Conservation (phyloP, 2,888 invertebrate genomes). For the Hoplodrina blanda region DNA sequence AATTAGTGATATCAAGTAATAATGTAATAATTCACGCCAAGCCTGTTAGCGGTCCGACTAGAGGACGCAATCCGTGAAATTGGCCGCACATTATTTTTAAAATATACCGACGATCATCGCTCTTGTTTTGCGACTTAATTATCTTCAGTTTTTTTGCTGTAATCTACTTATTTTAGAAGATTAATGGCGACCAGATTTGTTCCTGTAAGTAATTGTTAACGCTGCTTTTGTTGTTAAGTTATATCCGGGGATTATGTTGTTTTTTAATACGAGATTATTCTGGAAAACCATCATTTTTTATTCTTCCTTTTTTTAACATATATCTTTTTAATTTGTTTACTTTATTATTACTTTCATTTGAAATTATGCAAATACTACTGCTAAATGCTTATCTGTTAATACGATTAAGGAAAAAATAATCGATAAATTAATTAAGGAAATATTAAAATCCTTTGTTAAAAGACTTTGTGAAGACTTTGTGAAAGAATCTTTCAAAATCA, state of each 20-base stretch:
- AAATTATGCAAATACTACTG: no score
- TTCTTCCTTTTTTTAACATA: no score
- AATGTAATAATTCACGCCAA: slow-evolving; percentile 84
- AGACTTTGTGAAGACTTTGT: no score
- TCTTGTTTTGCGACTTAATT: slow-evolving; percentile 74
- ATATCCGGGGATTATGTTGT: no score
- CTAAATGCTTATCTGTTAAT: no score
- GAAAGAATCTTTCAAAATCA: no score
- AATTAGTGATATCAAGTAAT: slow-evolving; percentile 78
- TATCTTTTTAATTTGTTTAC: no score
- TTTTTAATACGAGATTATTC: background rate
- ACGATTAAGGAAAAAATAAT: no score
- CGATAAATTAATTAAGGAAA: no score
- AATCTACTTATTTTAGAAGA: slow-evolving; percentile 28
- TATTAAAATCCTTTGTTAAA: no score
- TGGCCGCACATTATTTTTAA: slow-evolving; percentile 84
- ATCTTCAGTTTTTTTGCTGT: slow-evolving; percentile 45
- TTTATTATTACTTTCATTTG: no score
- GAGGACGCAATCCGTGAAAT: slow-evolving; percentile 83
- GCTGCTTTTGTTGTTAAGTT: background rate
- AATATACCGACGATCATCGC: slow-evolving; percentile 75
- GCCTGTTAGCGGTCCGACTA: slow-evolving; percentile 76
- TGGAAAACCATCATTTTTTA: no score
- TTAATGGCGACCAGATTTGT: slow-evolving; percentile 20
- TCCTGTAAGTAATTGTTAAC: slow-evolving; percentile 32